Percentiles rank a stretch among this genome's conserved stretches.
phyloP scores from a whole-genome alignment of 2,888 invertebrate genomes.

The Eugnorisma glareosa region DNA sequence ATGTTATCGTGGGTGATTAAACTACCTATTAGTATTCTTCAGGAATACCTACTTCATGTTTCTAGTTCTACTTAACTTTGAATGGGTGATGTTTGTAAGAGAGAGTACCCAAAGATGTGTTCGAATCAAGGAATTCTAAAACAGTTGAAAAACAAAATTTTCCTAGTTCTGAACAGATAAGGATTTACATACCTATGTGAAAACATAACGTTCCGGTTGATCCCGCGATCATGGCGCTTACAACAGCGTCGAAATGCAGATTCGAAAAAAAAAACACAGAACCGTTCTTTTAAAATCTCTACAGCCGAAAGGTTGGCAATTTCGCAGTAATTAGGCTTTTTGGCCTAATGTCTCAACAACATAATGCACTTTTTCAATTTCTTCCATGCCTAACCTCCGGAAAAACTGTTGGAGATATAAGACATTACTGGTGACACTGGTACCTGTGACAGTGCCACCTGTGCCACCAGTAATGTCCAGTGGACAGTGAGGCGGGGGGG shows the following conservation, averaged over 20 bases:
- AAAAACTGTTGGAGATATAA: too few relatives aligned
- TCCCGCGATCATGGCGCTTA: too few relatives aligned
- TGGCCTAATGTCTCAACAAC: neutral
- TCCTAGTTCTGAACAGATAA: neutral
- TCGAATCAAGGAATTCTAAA: too few relatives aligned
- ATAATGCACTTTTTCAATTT: too few relatives aligned
- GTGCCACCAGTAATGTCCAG: too few relatives aligned
- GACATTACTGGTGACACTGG: too few relatives aligned
- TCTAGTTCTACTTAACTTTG: conserved; percentile 13
- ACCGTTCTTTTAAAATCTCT: neutral
- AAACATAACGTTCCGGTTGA: neutral
- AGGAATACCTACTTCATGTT: conserved; percentile 26
- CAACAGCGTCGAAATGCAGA: too few relatives aligned
- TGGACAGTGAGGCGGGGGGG: too few relatives aligned
- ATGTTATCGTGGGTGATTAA: conserved; percentile 44
- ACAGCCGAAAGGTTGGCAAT: neutral
- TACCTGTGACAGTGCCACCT: too few relatives aligned
- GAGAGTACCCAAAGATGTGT: neutral
- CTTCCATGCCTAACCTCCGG: too few relatives aligned
- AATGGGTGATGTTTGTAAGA: neutral
- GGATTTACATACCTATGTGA: neutral
- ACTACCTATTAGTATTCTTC: conserved; percentile 6
- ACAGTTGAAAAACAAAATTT: too few relatives aligned
- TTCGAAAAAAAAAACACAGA: neutral
- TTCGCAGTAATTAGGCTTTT: too few relatives aligned